These are phyloP conservation scores for Holothuria leucospilota DNA, from an alignment of 53 echinoderm and acorn worm genomes.

Conservation along the genomic window DNA sequence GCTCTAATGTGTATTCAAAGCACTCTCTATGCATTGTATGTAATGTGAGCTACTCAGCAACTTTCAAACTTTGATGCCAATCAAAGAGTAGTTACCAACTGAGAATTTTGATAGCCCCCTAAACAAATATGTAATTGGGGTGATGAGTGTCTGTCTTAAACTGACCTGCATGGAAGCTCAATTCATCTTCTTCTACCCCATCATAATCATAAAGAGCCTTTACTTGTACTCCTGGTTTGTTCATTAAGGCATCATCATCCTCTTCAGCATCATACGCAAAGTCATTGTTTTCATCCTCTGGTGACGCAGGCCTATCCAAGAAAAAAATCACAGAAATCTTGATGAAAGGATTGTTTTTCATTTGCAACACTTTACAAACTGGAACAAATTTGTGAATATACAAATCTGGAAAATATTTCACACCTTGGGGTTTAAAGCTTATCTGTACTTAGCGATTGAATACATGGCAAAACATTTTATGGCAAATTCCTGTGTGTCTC, in stretches of 20 bases:
- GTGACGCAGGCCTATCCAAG: slow-evolving; percentile 30
- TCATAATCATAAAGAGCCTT: slow-evolving; percentile 87
- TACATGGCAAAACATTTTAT: too few relatives aligned
- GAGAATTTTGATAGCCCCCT: too few relatives aligned
- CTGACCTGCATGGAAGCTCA: slow-evolving; percentile 81
- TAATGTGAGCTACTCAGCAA: too few relatives aligned
- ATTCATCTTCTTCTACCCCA: slow-evolving; percentile 86
- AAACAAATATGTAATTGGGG: too few relatives aligned
- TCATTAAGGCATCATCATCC: slow-evolving; percentile 12
- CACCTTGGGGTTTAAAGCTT: too few relatives aligned
- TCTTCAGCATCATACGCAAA: slow-evolving; percentile 55
- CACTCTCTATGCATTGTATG: too few relatives aligned
- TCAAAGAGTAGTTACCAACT: too few relatives aligned
- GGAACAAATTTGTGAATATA: too few relatives aligned
- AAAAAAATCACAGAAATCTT: not conserved
- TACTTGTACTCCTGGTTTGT: slow-evolving; percentile 67
- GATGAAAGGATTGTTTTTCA: not conserved
- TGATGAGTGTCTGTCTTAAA: not conserved
- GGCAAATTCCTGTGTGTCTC: too few relatives aligned
- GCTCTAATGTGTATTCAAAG: too few relatives aligned
- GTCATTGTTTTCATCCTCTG: slow-evolving; percentile 66
- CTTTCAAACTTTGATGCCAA: too few relatives aligned
- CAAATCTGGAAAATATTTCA: not conserved
- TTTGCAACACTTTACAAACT: slow-evolving; percentile 1
- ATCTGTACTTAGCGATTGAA: too few relatives aligned